Conservation (phyloP, 92 coral and sea anemone species). For the Palythoa grandiflora region DNA sequence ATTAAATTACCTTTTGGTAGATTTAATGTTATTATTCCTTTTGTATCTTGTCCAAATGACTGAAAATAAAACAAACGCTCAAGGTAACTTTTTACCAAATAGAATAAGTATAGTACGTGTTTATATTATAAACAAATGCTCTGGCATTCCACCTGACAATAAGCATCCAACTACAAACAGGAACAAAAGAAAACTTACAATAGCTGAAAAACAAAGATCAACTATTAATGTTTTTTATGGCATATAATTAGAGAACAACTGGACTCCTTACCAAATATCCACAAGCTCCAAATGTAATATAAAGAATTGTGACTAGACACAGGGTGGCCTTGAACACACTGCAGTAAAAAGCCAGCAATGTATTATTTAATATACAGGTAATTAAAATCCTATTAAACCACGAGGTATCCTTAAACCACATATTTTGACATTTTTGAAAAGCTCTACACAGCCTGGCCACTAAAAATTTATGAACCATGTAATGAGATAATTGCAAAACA, state of each 20-base stretch:
- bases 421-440: too few species aligned
- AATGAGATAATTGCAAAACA: background rate
- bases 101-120: background rate
- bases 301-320: constrained; percentile 82
- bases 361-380: too few species aligned
- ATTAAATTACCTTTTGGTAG: constrained; percentile 82
- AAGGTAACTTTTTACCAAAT: too few species aligned
- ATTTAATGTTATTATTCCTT: constrained; percentile 89
- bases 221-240: too few species aligned
- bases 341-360: constrained; percentile 9
- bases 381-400: too few species aligned
- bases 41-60: constrained; percentile 93
- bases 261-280: constrained; percentile 89
- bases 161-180: too few species aligned
- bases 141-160: background rate
- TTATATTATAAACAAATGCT: background rate
- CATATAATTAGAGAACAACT: background rate
- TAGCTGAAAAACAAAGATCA: too few species aligned
- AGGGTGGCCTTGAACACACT: constrained; percentile 93
- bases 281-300: constrained; percentile 94
- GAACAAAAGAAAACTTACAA: background rate
- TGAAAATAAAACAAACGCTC: constrained; percentile 49
- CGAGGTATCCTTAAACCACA: too few species aligned
- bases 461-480: too few species aligned
- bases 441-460: background rate